Conservation (phyloP, 2,888 invertebrate genomes). For the Syritta pipiens region DNA sequence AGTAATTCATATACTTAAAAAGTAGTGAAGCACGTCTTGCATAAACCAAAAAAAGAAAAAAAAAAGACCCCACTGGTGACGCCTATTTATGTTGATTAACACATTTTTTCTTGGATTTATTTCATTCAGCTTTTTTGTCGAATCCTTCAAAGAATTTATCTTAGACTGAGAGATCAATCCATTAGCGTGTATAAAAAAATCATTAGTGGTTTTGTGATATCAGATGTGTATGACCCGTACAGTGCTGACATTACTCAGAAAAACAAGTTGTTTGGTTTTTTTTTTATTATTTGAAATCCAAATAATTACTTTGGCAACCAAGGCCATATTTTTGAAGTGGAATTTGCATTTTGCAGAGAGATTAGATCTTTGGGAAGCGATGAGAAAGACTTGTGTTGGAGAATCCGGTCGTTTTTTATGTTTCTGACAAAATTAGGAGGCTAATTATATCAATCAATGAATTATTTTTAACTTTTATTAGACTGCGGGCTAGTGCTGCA, state of each 20-base stretch:
- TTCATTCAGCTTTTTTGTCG: too few relatives aligned
- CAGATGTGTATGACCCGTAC: background rate
- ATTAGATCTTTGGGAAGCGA: slow-evolving; percentile 16
- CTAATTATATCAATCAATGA: slow-evolving; percentile 1
- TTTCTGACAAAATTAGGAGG: slow-evolving; percentile 9
- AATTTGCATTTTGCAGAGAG: slow-evolving; percentile 31
- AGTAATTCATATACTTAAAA: slow-evolving; percentile 36
- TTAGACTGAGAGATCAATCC: background rate
- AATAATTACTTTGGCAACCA: slow-evolving; percentile 20
- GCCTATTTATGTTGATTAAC: slow-evolving; percentile 13
- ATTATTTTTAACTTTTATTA: background rate
- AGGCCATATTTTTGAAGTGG: slow-evolving; percentile 32
- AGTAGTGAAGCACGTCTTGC: slow-evolving; percentile 42
- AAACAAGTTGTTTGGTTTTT: slow-evolving; percentile 23
- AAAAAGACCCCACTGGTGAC: background rate
- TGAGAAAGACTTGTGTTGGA: background rate
- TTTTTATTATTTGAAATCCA: slow-evolving; percentile 27
- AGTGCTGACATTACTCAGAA: slow-evolving; percentile 14
- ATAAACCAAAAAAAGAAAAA: slow-evolving; percentile 2
- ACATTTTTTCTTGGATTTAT: too few relatives aligned
- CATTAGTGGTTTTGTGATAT: slow-evolving; percentile 11
- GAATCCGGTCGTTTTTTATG: too few relatives aligned
- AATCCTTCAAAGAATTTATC: slow-evolving; percentile 1
- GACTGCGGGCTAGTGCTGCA: too few relatives aligned
- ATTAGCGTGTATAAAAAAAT: slow-evolving; percentile 14